Base-by-base conservation (phyloP, 2,113 vertebrate species). In the Chaetops frenatus region DNA sequence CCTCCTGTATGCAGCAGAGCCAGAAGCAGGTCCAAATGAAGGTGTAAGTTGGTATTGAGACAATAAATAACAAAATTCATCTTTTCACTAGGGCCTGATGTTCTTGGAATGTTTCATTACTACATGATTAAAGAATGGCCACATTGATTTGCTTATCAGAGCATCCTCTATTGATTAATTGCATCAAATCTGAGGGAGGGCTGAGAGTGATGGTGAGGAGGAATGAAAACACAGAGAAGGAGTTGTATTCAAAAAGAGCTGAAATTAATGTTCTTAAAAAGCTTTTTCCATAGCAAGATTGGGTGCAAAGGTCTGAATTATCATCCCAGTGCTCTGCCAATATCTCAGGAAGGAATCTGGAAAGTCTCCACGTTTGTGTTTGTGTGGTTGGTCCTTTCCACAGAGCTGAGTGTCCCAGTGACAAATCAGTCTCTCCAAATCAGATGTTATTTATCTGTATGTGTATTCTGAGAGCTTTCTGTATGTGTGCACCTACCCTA, bases 331-430 rank as follows among this genome's bases (percentile, higher is more conserved):
- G 2, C 28, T 57, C 24, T 20, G 12, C 33, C 23, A 29, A 5
- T 31, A 29, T 28, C 14, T 47, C 33, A n/a, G 28, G 19, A 20
- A 88, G 14, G 36, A 60, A 36, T n/a, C 13, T 54, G 57, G 13
- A 12, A 78, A 57, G 7, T n/a, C 23, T 35, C 21, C 31, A 16
- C 4, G 4, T 74, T 69, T 5, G 1, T 40, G 19, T 65, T 60
- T 65, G 27, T 19, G 23, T 4, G 28, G 22, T 35, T 31, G 6
- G 21, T 23, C 18, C 24, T 44, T 38, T 47, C 36, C 21, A 7
- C 3, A 21, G 61, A 2, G 5, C 56, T 1, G 1, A 16, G 60
- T 48, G 53, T 25, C 38, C 35, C 11, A 25, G 50, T 1, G 16
- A 12, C 15, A 64, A 31, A 13, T 27, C 66, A 29, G 22, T 44